Base-by-base conservation (phyloP, 2,888 invertebrate genomes). In the Microplitis manilae region DNA sequence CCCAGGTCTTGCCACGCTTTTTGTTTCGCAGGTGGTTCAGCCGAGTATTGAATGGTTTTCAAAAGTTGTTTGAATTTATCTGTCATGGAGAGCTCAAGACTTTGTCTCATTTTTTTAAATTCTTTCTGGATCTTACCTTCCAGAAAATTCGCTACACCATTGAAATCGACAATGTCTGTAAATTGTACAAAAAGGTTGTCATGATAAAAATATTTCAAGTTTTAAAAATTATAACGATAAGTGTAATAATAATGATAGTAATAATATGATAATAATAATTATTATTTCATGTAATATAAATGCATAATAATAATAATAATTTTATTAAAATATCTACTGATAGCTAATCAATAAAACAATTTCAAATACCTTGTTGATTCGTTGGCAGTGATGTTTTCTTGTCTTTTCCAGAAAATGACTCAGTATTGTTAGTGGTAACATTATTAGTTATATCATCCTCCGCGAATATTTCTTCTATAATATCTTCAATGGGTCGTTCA, bases 21-120 rank as follows among this genome's bases (percentile, higher is more conserved):
- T 9, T 65, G 65, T 65, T 38, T 9, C 38, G 38, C 20, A 7
- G 65, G 38, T 65, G 65, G 38, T 20, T 65, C 65, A 30, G 38
- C 65, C 38, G 65, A 30, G 30, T 65, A 65, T 65, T 65, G 65
- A 65, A 65, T 65, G 65, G 65, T 65, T 65, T 65, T 65, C 65
- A 65, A 20, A 30, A 65, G 20, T 65, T 65, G 9, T 9, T 65
- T 38, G 20, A 65, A 65, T 20, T 65, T 15, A 65, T 65, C 20
- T 20, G 20, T 20, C 1, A 65, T 65, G 38, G 38, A 65, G 1
- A 65, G 65, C 20, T 65, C 65, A 20, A 15, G 65, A 65, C 65
- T 65, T 65, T 65, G 65, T 7, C 13, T 65, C 30, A 65, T 65
- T 65, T 20, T 65, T 20, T 65, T 30, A 20, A 65, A 65, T 20